Percentiles rank a stretch among this genome's conserved stretches.
Conservation (phyloP, 2,888 invertebrate genomes). For the Imbricaverruca yamaguchii region DNA sequence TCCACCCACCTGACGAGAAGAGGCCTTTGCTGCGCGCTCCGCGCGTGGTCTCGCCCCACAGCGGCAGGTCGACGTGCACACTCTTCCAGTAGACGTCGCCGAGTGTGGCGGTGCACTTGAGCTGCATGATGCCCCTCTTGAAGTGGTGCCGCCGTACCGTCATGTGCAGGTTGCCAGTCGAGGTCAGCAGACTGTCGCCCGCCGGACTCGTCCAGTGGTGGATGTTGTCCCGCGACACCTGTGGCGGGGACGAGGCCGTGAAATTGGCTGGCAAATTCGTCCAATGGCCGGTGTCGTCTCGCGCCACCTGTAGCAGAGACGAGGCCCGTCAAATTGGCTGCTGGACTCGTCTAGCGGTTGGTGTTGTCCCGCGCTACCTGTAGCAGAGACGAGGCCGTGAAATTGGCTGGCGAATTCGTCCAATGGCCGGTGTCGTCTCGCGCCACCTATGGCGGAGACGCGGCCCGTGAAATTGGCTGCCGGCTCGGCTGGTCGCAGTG, state of each 20-base stretch:
- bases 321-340: too few species aligned
- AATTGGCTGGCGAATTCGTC: neutral
- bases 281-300: neutral
- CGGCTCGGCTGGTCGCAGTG: too few species aligned
- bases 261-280: too few species aligned
- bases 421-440: neutral
- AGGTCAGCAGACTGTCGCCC: neutral
- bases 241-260: neutral
- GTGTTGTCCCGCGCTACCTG: neutral
- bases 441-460: neutral
- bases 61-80: neutral
- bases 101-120: constrained; percentile 23
- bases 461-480: too few species aligned
- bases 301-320: neutral
- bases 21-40: constrained; percentile 4
- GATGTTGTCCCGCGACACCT: constrained; percentile 6
- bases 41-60: neutral
- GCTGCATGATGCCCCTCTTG: neutral
- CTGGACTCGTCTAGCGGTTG: neutral
- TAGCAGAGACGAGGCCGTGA: neutral
- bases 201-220: neutral
- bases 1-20: neutral
- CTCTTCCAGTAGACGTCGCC: constrained; percentile 24
- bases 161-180: constrained; percentile 14
- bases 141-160: constrained; percentile 12